phyloP scores from a whole-genome alignment of 2,113 vertebrate species.

The Drymodes brunneopygia region DNA sequence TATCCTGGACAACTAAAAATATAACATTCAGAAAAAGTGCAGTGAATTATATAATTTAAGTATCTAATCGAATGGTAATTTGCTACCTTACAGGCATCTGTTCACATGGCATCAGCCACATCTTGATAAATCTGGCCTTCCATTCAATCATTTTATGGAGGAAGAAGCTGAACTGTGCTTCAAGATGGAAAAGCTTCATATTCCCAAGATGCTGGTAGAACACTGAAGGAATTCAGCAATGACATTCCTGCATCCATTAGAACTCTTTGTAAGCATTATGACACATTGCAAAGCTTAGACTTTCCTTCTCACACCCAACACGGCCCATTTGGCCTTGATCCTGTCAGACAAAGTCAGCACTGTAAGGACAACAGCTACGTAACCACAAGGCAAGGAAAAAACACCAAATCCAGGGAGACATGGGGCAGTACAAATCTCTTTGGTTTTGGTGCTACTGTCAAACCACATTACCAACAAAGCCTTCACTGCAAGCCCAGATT shows the following conservation, averaged over 20 bases:
- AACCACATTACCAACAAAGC: not conserved
- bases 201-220: not conserved
- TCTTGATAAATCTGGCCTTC: not conserved
- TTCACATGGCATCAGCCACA: not conserved
- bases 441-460: not conserved
- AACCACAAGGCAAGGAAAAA: not conserved
- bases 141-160: not conserved
- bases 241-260: not conserved
- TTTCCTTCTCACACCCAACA: not conserved
- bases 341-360: not conserved
- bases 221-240: not conserved
- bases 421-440: not conserved
- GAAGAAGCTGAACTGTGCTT: not conserved
- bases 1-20: conserved; percentile 14
- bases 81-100: not conserved
- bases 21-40: not conserved
- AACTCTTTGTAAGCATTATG: not conserved
- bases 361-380: rapidly evolving
- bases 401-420: not conserved
- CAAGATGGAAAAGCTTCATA: not conserved
- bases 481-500: not conserved
- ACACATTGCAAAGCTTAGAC: not conserved
- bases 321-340: not conserved
- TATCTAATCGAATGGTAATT: not conserved
- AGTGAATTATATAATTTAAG: not conserved